These are phyloP conservation scores for Orthosia gothica DNA, from an alignment of 2,888 invertebrate genomes.

Conservation along the genomic window DNA sequence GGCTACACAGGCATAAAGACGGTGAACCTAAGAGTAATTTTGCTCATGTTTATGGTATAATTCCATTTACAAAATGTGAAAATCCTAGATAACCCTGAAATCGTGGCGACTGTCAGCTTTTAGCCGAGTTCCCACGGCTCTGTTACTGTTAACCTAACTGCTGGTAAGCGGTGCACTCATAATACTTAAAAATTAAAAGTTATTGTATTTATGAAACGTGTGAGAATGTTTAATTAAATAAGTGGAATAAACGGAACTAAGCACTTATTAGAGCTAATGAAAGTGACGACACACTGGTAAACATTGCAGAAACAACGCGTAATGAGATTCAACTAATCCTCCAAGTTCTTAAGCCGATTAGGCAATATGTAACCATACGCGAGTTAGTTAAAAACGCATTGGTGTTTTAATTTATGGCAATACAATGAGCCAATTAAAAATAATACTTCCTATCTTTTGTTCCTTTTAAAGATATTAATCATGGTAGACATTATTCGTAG, in stretches of 20 bases:
- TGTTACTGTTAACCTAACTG: constrained; percentile 90
- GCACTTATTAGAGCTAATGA: constrained; percentile 79
- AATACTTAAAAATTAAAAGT: constrained; percentile 90
- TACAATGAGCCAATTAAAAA: constrained; percentile 33
- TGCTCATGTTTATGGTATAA: neutral
- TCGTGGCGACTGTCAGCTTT: constrained; percentile 76
- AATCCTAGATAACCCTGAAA: constrained; percentile 60
- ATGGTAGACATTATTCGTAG: neutral
- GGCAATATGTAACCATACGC: constrained; percentile 46
- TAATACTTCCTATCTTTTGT: constrained; percentile 16
- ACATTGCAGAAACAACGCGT: constrained; percentile 71
- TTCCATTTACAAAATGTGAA: neutral
- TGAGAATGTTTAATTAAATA: constrained; percentile 91
- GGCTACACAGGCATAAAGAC: neutral
- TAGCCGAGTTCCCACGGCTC: constrained; percentile 89
- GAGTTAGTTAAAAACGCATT: constrained; percentile 44
- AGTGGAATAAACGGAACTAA: constrained; percentile 86
- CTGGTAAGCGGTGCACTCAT: constrained; percentile 88
- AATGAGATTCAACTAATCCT: constrained; percentile 76
- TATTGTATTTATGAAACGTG: constrained; percentile 89
- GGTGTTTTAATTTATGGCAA: constrained; percentile 31
- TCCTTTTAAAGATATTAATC: neutral
- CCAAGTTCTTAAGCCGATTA: constrained; percentile 79
- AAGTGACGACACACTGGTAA: constrained; percentile 81
- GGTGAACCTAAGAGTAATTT: neutral